Percentiles rank a stretch among this genome's conserved stretches.
Evolutionary conservation across 2,113 vertebrate genomes (phyloP).

Genomic region (Prolemur simus): DNA sequence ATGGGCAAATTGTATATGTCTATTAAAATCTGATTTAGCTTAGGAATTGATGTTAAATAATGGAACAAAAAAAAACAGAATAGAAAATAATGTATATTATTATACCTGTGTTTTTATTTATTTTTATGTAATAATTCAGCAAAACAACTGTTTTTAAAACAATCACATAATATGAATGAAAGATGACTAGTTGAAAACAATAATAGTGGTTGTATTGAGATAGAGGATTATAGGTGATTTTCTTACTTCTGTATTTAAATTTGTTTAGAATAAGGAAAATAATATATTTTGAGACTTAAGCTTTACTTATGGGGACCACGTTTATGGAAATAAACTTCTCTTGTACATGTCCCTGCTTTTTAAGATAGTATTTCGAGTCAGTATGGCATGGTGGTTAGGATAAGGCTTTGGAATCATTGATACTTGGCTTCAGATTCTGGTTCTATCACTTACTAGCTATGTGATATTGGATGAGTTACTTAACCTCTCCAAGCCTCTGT

Average conservation of each 20-base stretch:
- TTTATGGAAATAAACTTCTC: slow-evolving; percentile 29
- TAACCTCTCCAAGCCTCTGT: neutral
- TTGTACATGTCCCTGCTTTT: neutral
- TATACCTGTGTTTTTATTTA: too few relatives aligned
- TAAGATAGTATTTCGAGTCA: neutral
- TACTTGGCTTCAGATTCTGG: neutral
- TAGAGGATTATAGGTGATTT: neutral
- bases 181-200: neutral
- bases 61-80: neutral
- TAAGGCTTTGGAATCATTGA: neutral
- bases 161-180: neutral
- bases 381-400: neutral
- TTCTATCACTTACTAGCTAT: neutral
- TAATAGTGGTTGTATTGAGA: neutral
- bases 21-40: slow-evolving; percentile 33
- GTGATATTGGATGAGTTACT: neutral
- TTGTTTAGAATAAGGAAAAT: neutral
- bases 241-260: slow-evolving; percentile 20
- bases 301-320: neutral
- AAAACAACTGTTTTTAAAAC: neutral
- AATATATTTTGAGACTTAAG: slow-evolving; percentile 14
- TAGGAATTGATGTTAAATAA: slow-evolving; percentile 10
- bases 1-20: neutral
- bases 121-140: too few relatives aligned
- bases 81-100: neutral